Percentiles rank a stretch among this genome's conserved stretches.
phyloP scores from a whole-genome alignment of 23 tunicate species.

The Styela plicata region DNA sequence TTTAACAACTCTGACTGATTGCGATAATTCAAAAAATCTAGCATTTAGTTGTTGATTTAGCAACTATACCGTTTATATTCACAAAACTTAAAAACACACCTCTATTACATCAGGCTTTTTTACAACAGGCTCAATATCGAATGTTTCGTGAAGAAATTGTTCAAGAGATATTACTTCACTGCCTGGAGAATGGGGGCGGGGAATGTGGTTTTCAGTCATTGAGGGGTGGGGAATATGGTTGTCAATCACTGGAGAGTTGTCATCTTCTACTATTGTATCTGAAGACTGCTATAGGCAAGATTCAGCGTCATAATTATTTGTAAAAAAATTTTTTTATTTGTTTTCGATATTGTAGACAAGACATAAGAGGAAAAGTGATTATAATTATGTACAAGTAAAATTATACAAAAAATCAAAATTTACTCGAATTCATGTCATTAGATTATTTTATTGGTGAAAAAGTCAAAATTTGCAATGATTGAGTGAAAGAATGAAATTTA shows the following conservation, averaged over 20 bases:
- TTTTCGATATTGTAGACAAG: not conserved
- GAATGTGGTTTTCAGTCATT: not conserved
- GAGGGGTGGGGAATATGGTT: too few species aligned
- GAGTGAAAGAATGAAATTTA: not conserved
- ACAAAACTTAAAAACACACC: not conserved
- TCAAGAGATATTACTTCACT: constrained; percentile 58
- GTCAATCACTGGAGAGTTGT: too few species aligned
- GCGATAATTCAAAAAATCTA: not conserved
- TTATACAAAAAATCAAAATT: too few species aligned
- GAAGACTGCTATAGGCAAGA: not conserved
- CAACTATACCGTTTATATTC: too few species aligned
- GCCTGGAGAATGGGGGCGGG: constrained; percentile 30
- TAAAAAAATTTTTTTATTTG: too few species aligned
- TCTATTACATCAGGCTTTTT: constrained; percentile 10
- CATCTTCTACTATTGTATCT: constrained; percentile 2
- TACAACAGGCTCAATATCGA: constrained; percentile 3
- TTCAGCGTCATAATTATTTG: too few species aligned
- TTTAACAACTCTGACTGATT: not conserved
- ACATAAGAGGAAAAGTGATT: not conserved
- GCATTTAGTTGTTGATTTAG: not conserved
- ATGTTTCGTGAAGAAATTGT: constrained; percentile 46
- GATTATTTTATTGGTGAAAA: not conserved
- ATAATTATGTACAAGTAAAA: not conserved
- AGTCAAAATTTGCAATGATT: not conserved
- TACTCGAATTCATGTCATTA: not conserved